Percentiles rank a stretch among this genome's conserved stretches.
Conservation (phyloP, 2,888 invertebrate genomes). For the Vandiemenella viatica region DNA sequence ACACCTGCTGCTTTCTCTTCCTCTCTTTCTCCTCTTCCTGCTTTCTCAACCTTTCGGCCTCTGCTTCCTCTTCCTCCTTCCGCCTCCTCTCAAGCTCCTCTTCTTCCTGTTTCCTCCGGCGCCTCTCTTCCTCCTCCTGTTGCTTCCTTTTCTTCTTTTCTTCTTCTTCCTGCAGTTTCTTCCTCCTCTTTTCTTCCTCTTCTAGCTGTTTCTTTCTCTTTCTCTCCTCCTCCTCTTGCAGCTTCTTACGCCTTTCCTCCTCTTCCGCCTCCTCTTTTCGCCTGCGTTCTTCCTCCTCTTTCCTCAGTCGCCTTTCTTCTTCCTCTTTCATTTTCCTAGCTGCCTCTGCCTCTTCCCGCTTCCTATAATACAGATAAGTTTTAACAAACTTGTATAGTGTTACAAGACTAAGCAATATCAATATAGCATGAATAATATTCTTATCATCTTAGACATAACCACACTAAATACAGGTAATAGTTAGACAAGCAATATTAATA, state of each 20-base stretch:
- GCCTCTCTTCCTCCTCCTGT: conserved; percentile 11
- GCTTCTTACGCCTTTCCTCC: conserved; percentile 28
- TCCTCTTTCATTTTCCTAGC: conserved; percentile 25
- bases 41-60: conserved; percentile 15
- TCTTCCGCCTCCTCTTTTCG: conserved; percentile 23
- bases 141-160: conserved; percentile 28
- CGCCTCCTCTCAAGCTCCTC: conserved; percentile 28
- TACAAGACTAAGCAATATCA: too few species aligned
- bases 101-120: conserved; percentile 32
- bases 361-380: too few species aligned
- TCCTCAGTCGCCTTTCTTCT: conserved; percentile 16
- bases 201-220: conserved; percentile 31
- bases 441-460: too few species aligned
- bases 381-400: too few species aligned
- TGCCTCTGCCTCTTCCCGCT: conserved; percentile 33
- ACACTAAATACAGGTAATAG: too few species aligned
- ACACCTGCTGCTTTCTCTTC: conserved; percentile 4
- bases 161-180: conserved; percentile 34
- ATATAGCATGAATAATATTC: too few species aligned
- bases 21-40: conserved; percentile 19
- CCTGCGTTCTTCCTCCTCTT: conserved; percentile 21
- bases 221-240: conserved; percentile 28
- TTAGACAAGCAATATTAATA: too few species aligned
- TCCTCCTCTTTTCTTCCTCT: conserved; percentile 21
- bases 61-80: conserved; percentile 27